Conservation (phyloP, 2,113 vertebrate genomes). For the Dissostichus mawsoni region DNA sequence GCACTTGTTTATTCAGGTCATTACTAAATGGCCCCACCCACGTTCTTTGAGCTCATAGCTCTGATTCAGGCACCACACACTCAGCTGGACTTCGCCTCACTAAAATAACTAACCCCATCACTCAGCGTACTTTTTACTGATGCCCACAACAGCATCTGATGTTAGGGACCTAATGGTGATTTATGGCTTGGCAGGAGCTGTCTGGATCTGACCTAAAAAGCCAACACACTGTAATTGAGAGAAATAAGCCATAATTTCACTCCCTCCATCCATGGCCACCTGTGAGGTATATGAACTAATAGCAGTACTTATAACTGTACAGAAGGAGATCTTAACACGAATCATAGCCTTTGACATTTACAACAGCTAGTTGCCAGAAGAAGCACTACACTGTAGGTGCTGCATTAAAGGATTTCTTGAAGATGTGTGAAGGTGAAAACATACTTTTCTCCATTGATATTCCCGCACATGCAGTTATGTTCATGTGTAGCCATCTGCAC, state of each 20-base stretch:
- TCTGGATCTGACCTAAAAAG: slow-evolving; percentile 14
- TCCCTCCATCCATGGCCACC: background rate
- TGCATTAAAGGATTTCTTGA: background rate
- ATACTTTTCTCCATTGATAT: too few relatives aligned
- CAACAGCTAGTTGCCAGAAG: background rate
- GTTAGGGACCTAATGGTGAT: slow-evolving; percentile 54
- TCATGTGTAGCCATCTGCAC: background rate
- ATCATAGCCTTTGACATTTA: slow-evolving; percentile 4
- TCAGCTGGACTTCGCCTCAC: slow-evolving; percentile 62
- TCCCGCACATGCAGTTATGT: background rate
- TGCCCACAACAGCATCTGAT: slow-evolving; percentile 41
- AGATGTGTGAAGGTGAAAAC: background rate
- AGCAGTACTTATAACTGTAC: background rate
- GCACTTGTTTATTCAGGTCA: slow-evolving; percentile 72
- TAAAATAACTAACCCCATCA: slow-evolving; percentile 58
- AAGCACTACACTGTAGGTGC: background rate
- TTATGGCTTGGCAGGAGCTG: slow-evolving; percentile 5
- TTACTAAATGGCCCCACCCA: slow-evolving; percentile 72
- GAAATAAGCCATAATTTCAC: background rate
- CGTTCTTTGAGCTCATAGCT: slow-evolving; percentile 61
- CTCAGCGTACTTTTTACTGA: slow-evolving; percentile 41
- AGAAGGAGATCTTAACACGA: background rate
- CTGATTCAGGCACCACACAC: slow-evolving; percentile 65
- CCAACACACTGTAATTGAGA: slow-evolving; percentile 10
- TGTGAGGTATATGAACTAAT: background rate